Base-by-base conservation (phyloP, 2,888 invertebrate genomes). In the Eupeodes latifasciatus region DNA sequence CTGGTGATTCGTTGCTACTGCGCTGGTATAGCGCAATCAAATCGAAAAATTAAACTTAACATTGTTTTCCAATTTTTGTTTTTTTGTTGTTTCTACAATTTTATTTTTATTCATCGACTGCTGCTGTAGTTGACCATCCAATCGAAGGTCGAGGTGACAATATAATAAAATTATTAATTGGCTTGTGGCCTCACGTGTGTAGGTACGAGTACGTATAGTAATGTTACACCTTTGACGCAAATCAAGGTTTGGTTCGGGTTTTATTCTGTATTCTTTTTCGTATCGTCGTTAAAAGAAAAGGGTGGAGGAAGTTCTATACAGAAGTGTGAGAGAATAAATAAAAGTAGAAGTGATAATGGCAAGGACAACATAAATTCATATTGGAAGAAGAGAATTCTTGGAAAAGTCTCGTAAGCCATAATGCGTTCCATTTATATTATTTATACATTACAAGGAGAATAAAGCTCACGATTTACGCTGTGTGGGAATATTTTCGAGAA, bases 81-180 rank as follows among this genome's bases (percentile, higher is more conserved):
- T 27, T 27, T 1, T 27, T 27, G 27, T 27, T 27, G 10, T 53
- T 53, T 53, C 40, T 16, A 6, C 10, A 36, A 40, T 40, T 6
- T 1, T 27, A 27, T 27, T 27, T 47, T 53, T 71, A 71, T 87
- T 77, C 83, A 87, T 55, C 79, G 82, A 66, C 66, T 75, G 66
- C 61, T 80, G 78, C 7, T 10, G 6, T 6, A 47, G 59, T 74
- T 81, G 84, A 69, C 81, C 85, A 85, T 81, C 69, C 59, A 75
- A 85, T 88, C 78, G 88, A 88, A 88, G 88, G 88, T 85, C 85
- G 88, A 85, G 88, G 81, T 85, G 84, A 81, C 78, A 88, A 69
- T 88, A 85, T 78, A 85, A 88, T 88, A 78, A 84, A 81, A 84
- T 84, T 88, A 81, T 85, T 88, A 85, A 88, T 88, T 84, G 85